These are phyloP conservation scores for Lepidonotus clava DNA, from an alignment of 2,888 invertebrate genomes.

Conservation along the genomic window DNA sequence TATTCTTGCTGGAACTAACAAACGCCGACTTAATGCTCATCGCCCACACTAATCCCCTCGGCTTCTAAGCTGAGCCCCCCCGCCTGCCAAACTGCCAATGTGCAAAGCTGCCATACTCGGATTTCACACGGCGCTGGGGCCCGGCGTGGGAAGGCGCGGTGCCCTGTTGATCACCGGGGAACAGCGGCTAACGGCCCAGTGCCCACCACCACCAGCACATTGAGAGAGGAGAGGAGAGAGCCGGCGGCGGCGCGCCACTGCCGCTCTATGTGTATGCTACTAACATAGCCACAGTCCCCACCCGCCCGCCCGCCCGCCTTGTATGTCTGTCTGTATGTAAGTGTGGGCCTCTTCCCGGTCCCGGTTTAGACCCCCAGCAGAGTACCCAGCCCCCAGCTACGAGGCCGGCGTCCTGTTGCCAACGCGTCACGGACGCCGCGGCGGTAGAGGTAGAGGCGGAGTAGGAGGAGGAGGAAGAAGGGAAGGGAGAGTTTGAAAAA, in stretches of 20 bases:
- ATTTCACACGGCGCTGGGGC: neutral
- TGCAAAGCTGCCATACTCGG: neutral
- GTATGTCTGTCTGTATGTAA: no score
- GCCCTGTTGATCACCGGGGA: neutral
- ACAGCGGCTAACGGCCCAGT: neutral
- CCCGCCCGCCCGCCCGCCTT: no score
- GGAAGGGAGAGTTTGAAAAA: neutral
- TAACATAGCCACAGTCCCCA: no score
- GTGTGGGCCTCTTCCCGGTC: neutral
- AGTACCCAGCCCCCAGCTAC: neutral
- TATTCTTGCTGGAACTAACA: no score
- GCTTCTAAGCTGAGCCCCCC: no score
- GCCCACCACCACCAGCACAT: neutral
- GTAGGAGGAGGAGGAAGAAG: conserved; percentile 24
- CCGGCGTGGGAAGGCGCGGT: neutral
- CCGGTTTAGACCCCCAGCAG: conserved; percentile 1
- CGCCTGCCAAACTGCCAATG: no score
- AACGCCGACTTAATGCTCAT: no score
- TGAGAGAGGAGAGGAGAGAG: neutral
- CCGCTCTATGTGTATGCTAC: no score
- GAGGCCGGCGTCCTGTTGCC: conserved; percentile 24
- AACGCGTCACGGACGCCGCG: neutral
- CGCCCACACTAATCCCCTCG: no score
- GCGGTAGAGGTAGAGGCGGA: neutral
- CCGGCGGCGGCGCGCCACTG: neutral